Conservation (phyloP, 1,140 invertebrate species). For the Ylistrum balloti region DNA sequence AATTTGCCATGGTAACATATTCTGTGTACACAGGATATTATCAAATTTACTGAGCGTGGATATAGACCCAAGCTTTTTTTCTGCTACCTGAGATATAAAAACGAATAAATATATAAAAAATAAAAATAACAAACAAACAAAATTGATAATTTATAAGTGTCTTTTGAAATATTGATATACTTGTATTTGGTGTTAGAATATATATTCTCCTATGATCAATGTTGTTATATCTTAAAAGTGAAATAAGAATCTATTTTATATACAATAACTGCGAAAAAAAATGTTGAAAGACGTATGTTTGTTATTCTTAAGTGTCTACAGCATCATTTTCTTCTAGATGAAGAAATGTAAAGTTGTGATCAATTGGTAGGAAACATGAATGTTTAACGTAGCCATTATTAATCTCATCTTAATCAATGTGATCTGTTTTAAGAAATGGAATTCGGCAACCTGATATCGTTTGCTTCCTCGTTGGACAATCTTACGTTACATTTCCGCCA, state of each 20-base stretch:
- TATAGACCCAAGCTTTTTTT: too few relatives aligned
- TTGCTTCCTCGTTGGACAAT: constrained; percentile 11
- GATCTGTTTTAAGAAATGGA: neutral
- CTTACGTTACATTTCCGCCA: constrained; percentile 29
- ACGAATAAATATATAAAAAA: too few relatives aligned
- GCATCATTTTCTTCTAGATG: neutral
- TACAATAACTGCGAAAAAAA: too few relatives aligned
- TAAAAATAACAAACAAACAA: neutral
- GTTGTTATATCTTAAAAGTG: too few relatives aligned
- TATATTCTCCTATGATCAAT: too few relatives aligned
- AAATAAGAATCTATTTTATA: too few relatives aligned
- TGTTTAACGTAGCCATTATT: neutral
- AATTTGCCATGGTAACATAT: constrained; percentile 5
- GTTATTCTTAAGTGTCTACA: neutral
- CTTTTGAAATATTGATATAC: too few relatives aligned
- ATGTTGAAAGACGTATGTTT: neutral
- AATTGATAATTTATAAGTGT: too few relatives aligned
- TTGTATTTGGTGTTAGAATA: too few relatives aligned
- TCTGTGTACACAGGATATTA: too few relatives aligned
- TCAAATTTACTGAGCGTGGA: too few relatives aligned
- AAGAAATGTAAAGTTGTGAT: neutral
- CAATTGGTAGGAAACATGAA: neutral
- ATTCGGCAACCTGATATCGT: neutral
- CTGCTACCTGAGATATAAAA: too few relatives aligned
- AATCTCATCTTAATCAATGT: neutral